phyloP scores from a whole-genome alignment of 2,797 vertebrate species.

The Dryobates pubescens region DNA sequence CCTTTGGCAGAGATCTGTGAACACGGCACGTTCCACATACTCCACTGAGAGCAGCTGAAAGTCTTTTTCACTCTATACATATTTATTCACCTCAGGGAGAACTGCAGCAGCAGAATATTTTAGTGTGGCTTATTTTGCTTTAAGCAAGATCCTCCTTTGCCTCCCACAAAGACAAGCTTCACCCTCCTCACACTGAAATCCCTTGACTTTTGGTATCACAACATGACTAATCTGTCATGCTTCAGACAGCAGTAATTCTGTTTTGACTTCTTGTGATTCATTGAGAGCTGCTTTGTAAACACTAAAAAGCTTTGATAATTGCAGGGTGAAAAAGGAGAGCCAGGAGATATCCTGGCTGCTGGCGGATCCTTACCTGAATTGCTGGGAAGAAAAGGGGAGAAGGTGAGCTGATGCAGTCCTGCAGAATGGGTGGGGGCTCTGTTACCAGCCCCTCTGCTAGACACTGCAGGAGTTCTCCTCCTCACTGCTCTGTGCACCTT shows the following conservation, averaged over 20 bases:
- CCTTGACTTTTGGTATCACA: not conserved
- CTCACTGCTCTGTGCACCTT: not conserved
- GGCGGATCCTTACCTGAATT: constrained; percentile 79
- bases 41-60: not conserved
- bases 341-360: constrained; percentile 78
- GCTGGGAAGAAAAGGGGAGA: constrained; percentile 83
- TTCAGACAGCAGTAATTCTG: not conserved
- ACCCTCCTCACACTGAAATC: not conserved
- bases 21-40: not conserved
- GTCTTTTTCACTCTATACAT: not conserved
- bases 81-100: not conserved
- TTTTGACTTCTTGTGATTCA: not conserved
- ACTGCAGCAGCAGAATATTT: not conserved
- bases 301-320: constrained; percentile 36
- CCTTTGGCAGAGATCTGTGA: not conserved
- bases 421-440: not conserved
- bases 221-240: not conserved
- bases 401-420: constrained; percentile 53
- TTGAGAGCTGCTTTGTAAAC: not conserved
- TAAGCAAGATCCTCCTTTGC: not conserved
- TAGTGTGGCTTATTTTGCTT: not conserved
- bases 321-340: constrained; percentile 93
- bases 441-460: not conserved
- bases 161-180: not conserved
- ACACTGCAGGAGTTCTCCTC: not conserved